Percentiles rank a stretch among this genome's conserved stretches.
These are phyloP conservation scores for Pygocentrus nattereri DNA, from an alignment of 2,797 vertebrate genomes.

Conservation along the genomic window DNA sequence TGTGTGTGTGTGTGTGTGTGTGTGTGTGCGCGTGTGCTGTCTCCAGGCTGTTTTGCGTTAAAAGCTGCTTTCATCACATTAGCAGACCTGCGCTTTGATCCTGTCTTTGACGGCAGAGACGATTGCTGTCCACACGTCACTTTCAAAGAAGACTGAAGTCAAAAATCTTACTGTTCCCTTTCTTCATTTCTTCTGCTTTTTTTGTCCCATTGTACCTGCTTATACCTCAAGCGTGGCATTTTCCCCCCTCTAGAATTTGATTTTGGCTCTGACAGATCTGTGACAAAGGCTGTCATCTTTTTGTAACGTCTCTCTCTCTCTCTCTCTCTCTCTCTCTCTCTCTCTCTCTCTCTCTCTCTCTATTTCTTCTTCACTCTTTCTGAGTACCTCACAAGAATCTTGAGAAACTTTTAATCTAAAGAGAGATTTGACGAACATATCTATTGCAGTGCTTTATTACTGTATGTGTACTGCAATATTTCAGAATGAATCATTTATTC, in stretches of 20 bases:
- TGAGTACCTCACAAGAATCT: neutral
- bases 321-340: neutral
- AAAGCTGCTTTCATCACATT: constrained; percentile 30
- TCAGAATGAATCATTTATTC: neutral
- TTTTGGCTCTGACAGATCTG: neutral
- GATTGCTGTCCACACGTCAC: neutral
- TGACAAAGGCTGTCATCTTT: neutral
- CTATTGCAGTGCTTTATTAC: neutral
- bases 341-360: neutral
- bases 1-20: neutral
- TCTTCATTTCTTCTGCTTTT: neutral
- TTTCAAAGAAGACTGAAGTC: constrained; percentile 12
- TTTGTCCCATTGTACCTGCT: neutral
- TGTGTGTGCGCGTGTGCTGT: constrained; percentile 1
- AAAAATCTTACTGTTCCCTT: neutral
- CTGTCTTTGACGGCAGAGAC: neutral
- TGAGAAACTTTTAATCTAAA: neutral
- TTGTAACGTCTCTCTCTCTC: neutral
- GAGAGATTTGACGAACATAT: neutral
- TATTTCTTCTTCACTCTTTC: neutral
- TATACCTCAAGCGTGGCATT: neutral
- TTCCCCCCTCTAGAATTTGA: neutral
- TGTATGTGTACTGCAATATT: neutral
- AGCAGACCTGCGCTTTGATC: neutral
- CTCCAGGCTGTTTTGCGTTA: neutral